Percentiles rank a stretch among this genome's conserved stretches.
These are phyloP conservation scores for Castor canadensis DNA, from an alignment of 2,113 vertebrate species.

Conservation along the genomic window DNA sequence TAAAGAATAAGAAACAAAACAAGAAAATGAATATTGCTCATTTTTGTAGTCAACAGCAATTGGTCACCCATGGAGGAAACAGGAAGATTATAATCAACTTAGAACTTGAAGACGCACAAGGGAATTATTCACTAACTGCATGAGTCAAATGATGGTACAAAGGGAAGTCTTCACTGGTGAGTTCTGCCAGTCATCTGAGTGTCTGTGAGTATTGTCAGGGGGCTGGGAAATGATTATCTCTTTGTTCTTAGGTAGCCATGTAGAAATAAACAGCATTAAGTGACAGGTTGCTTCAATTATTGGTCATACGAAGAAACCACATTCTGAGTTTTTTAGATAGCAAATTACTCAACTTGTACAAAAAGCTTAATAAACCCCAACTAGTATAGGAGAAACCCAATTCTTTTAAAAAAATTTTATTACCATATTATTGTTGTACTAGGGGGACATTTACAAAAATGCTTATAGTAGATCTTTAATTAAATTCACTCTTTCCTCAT, in stretches of 20 bases:
- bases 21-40: background rate
- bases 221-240: background rate
- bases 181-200: background rate
- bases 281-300: constrained; percentile 26
- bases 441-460: too few relatives aligned
- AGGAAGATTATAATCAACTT: background rate
- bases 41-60: background rate
- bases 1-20: background rate
- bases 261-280: constrained; percentile 59
- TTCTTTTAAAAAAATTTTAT: too few relatives aligned
- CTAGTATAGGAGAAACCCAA: background rate
- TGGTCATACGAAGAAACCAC: constrained; percentile 35
- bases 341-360: constrained; percentile 3
- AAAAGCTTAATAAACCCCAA: background rate
- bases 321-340: background rate
- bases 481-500: too few relatives aligned
- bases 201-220: background rate
- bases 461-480: too few relatives aligned
- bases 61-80: background rate
- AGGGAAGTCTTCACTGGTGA: background rate
- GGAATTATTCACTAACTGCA: constrained; percentile 48
- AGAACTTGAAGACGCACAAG: background rate
- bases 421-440: too few relatives aligned
- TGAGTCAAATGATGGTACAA: constrained; percentile 44
- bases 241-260: constrained; percentile 54